Base-by-base conservation (phyloP, 2,797 vertebrate species). In the Typhlichthys eigenmanni region DNA sequence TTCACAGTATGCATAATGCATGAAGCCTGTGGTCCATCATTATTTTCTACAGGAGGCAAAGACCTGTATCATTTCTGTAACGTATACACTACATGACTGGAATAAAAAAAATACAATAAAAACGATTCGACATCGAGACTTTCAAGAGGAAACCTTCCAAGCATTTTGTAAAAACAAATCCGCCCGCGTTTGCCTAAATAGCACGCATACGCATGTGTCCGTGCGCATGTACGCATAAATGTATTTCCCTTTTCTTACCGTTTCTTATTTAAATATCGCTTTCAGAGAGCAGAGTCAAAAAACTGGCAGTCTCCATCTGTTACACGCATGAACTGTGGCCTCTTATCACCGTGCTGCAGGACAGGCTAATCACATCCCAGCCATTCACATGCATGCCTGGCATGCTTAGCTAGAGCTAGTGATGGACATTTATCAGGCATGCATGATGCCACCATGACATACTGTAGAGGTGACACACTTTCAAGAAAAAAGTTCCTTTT, bases 271-370 rank as follows among this genome's bases (percentile, higher is more conserved):
- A 62, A 84, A 76, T 80, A 79, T 85, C 72, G 78, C 72, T 81
- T 83, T 69, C 63, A 62, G 11, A 69, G 73, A 81, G 73, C 78
- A 58, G 71, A 85, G 79, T 83, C 55, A 53, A 85, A 82, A 66
- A 82, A 68, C 76, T 68, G 43, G 38, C 54, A 29, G 32, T 53
- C 62, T 43, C 73, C 63, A 51, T 68, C 49, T 54, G 71, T 84
- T 87, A 88, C 84, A 81, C 84, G 90, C 83, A 85, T 85, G 84
- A 90, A 90, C 89, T 87, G 81, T 81, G 85, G 89, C 74, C 87
- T 82, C 89, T 92, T 93, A 93, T 93, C 92, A 80, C 86, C 77
- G 75, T 79, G 81, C 85, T 81, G 90, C 92, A 93, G 92, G 90
- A 90, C 87, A 74, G 88, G 81, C 87, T 91, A 92, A 92, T 93